These are phyloP conservation scores for Scolopax bukidnonensis DNA, from an alignment of 2,797 vertebrate genomes.

Conservation along the genomic window DNA sequence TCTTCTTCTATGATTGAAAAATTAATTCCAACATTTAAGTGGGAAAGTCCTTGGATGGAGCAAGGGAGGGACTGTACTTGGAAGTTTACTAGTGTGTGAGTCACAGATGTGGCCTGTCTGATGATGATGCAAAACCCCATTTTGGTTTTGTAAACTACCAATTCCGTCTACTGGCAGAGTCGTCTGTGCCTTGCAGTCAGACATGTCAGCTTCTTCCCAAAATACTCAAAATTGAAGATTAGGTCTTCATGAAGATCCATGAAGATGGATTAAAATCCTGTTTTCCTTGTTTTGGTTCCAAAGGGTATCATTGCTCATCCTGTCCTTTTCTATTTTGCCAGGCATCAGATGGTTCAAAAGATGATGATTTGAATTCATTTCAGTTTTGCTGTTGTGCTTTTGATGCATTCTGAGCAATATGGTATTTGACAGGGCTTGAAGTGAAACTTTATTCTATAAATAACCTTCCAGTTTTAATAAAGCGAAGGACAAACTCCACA, in stretches of 20 bases:
- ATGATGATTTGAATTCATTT: constrained; percentile 31
- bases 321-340: neutral
- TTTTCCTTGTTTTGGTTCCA: neutral
- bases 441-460: constrained; percentile 52
- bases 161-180: neutral
- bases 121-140: neutral
- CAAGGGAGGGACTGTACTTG: neutral
- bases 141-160: neutral
- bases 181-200: neutral
- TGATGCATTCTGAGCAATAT: neutral
- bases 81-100: neutral
- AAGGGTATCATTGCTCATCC: neutral
- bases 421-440: constrained; percentile 38
- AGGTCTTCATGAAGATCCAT: neutral
- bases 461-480: neutral
- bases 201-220: neutral
- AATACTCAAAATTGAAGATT: neutral
- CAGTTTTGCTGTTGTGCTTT: neutral
- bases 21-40: neutral
- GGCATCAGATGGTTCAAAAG: constrained; percentile 11
- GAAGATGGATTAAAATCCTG: neutral
- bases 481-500: constrained; percentile 9
- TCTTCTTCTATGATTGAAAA: neutral
- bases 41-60: neutral
- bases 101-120: neutral